phyloP scores from a whole-genome alignment of 1,140 invertebrate species.

The Lucilia cuprina region DNA sequence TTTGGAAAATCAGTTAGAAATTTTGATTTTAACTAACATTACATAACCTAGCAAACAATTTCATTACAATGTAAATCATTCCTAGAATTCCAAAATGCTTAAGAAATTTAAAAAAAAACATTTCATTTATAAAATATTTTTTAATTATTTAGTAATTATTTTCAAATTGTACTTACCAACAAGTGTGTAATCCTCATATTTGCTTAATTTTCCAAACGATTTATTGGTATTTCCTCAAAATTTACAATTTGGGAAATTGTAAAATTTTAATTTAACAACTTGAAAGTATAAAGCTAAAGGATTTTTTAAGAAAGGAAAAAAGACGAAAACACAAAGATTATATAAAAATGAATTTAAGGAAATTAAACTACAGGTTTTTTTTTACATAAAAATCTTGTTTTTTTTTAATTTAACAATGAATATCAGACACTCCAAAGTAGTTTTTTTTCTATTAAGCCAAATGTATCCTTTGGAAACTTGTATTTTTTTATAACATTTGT shows the following conservation, averaged over 20 bases:
- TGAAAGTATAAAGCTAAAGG: background rate
- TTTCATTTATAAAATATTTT: no score
- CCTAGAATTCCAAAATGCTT: no score
- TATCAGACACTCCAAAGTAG: background rate
- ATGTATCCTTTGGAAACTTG: background rate
- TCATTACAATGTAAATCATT: no score
- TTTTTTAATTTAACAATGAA: background rate
- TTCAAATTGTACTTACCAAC: constrained; percentile 16
- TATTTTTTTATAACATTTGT: background rate
- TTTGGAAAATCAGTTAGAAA: no score
- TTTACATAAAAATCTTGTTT: background rate
- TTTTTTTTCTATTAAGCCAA: background rate
- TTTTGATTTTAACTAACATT: no score
- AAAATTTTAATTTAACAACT: background rate
- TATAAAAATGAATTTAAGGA: background rate
- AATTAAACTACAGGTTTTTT: background rate
- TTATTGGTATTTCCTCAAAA: background rate
- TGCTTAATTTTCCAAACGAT: background rate
- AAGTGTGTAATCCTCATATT: constrained; percentile 20
- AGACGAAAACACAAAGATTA: background rate
- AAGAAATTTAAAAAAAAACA: no score
- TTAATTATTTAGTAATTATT: background rate
- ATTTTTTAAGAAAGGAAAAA: background rate
- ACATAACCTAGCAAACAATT: no score
- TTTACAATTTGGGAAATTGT: background rate